phyloP scores from a whole-genome alignment of 2,888 invertebrate genomes.

The Zelleria hepariella region DNA sequence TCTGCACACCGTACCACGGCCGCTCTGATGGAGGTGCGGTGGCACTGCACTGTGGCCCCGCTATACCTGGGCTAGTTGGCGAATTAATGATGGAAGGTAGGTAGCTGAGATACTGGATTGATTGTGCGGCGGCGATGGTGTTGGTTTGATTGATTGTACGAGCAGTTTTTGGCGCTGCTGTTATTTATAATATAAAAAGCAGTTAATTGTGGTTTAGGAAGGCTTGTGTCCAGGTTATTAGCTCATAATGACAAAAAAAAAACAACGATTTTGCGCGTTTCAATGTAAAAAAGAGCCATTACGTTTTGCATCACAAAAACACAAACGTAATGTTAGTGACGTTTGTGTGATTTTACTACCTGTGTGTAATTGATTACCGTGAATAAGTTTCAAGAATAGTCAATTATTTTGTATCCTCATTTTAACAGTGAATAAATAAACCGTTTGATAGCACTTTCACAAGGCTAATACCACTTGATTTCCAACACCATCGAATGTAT shows the following conservation, averaged over 20 bases:
- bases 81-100: background rate
- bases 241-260: too few relatives aligned
- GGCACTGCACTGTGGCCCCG: background rate
- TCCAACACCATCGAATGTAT: background rate
- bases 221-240: too few relatives aligned
- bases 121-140: background rate
- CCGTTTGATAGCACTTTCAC: background rate
- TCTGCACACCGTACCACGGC: constrained; percentile 61
- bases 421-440: background rate
- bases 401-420: too few relatives aligned
- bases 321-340: too few relatives aligned
- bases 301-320: too few relatives aligned
- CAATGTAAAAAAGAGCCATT: too few relatives aligned
- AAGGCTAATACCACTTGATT: background rate
- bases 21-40: constrained; percentile 65
- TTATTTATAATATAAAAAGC: background rate
- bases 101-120: background rate
- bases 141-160: background rate
- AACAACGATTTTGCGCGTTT: too few relatives aligned
- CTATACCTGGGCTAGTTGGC: background rate
- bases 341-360: too few relatives aligned
- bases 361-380: too few relatives aligned
- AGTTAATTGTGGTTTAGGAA: too few relatives aligned
- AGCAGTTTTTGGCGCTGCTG: background rate
- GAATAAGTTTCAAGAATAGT: too few relatives aligned